Evolutionary conservation across 2,888 invertebrate genomes (phyloP).

Genomic region (Andrena chrysosceles): DNA sequence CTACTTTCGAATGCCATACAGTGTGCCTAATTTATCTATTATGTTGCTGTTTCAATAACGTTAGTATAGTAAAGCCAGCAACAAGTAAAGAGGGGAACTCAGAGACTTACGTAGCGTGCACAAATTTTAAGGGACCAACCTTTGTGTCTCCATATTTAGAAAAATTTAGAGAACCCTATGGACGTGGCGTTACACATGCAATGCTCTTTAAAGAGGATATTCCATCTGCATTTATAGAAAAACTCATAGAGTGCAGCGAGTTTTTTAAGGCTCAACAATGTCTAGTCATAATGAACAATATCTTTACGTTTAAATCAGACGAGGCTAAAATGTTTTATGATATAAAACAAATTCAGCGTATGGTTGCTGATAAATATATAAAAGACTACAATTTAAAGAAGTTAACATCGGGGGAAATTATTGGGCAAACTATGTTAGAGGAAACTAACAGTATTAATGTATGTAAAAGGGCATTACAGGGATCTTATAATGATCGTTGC

Average conservation of each 20-base stretch:
- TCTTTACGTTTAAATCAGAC: constrained; percentile 86
- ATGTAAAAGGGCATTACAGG: constrained; percentile 86
- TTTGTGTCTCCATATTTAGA: constrained; percentile 84
- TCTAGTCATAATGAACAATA: constrained; percentile 89
- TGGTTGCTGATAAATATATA: constrained; percentile 86
- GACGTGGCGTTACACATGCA: constrained; percentile 83
- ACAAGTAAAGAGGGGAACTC: constrained; percentile 98
- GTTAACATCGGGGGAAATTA: constrained; percentile 83
- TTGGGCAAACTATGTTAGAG: constrained; percentile 85
- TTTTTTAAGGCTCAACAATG: constrained; percentile 90
- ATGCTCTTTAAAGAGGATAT: constrained; percentile 88
- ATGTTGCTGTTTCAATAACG: constrained; percentile 90
- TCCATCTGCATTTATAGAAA: constrained; percentile 88
- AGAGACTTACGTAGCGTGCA: constrained; percentile 94
- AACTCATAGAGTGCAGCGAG: constrained; percentile 88
- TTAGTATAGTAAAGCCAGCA: constrained; percentile 94
- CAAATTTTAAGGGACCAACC: constrained; percentile 87
- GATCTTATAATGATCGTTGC: constrained; percentile 87
- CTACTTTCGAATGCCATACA: constrained; percentile 94
- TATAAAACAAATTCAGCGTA: constrained; percentile 70
- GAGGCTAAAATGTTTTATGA: constrained; percentile 68
- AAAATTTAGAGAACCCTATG: constrained; percentile 85
- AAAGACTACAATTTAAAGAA: constrained; percentile 87
- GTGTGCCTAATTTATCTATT: constrained; percentile 92
- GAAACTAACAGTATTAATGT: constrained; percentile 85